A percentile compares a stretch with the other conserved stretches of the same genome.
Evolutionary conservation across 2,113 vertebrate species (phyloP).

Genomic region (Tetrao urogallus): DNA sequence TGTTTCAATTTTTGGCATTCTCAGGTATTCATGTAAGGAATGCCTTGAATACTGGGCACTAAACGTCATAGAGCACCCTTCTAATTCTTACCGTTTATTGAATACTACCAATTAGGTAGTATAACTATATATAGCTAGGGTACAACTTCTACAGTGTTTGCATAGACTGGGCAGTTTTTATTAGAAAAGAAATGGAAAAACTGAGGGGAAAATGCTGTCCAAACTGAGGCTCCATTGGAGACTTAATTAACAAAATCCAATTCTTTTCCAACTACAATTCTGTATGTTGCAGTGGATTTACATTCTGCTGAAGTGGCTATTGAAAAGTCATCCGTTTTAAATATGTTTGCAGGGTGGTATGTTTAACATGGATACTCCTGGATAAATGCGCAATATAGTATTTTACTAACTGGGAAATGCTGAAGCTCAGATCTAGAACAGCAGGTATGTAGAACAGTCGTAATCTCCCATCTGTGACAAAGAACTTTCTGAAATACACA

Average conservation of each 20-base stretch:
- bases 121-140: background rate
- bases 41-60: background rate
- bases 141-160: background rate
- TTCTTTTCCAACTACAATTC: background rate
- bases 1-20: background rate
- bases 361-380: constrained; percentile 6
- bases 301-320: background rate
- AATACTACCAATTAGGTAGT: background rate
- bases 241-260: background rate
- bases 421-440: background rate
- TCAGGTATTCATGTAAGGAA: background rate
- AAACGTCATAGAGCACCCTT: background rate
- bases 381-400: background rate
- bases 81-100: background rate
- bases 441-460: background rate
- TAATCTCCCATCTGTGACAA: background rate
- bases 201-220: background rate
- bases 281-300: background rate
- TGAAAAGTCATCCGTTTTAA: background rate
- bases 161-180: background rate
- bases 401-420: constrained; percentile 3
- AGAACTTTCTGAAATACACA: background rate
- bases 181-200: background rate
- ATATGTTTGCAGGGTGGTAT: background rate
- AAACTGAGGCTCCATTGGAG: background rate